Conservation (phyloP, 2,113 vertebrate species). For the Dolichotis patagonum region DNA sequence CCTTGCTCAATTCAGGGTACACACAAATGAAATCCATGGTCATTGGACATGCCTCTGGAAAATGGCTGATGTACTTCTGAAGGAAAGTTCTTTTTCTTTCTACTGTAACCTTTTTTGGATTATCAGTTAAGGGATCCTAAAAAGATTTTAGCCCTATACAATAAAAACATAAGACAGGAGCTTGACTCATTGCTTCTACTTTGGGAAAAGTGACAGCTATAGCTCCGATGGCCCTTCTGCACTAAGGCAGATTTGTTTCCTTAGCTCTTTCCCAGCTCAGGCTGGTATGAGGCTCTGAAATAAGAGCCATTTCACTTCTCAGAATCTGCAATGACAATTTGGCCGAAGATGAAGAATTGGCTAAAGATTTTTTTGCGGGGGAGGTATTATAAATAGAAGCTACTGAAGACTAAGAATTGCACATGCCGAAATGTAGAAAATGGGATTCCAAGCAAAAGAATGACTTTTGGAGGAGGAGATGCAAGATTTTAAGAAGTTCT, state of each 20-base stretch:
- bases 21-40: constrained; percentile 19
- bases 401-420: not conserved
- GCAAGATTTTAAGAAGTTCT: not conserved
- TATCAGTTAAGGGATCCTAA: not conserved
- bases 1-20: not conserved
- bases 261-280: not conserved
- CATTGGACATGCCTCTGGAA: not conserved
- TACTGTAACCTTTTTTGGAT: not conserved
- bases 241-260: not conserved
- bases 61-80: not conserved
- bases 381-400: not conserved
- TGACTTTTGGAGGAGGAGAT: not conserved
- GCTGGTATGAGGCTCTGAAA: not conserved
- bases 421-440: not conserved
- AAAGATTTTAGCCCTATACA: not conserved
- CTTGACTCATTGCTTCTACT: not conserved
- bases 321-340: not conserved
- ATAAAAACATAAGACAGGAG: not conserved
- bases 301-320: constrained; percentile 1
- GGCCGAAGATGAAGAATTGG: not conserved
- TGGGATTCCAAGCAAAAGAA: not conserved
- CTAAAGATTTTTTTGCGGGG: not conserved
- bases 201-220: not conserved
- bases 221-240: not conserved
- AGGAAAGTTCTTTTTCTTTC: not conserved